Percentiles rank a stretch among this genome's conserved stretches.
phyloP scores from a whole-genome alignment of 2,888 invertebrate genomes.

The Hypena proboscidalis region DNA sequence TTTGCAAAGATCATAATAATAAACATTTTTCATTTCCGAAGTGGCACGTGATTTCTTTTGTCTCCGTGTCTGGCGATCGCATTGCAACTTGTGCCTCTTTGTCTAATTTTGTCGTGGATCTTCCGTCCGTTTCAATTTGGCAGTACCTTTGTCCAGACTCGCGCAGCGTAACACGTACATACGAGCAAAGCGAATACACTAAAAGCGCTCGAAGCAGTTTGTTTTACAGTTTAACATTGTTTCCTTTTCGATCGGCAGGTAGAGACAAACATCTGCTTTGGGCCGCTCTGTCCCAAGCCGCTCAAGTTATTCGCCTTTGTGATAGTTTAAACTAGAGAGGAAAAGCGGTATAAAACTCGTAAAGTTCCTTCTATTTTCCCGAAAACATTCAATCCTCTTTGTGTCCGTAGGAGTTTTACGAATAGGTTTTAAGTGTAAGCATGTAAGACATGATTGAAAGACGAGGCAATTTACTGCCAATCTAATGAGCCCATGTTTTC shows the following conservation, averaged over 20 bases:
- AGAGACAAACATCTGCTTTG: constrained; percentile 67
- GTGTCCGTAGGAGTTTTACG: background rate
- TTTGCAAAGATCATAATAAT: too few relatives aligned
- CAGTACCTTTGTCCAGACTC: constrained; percentile 49
- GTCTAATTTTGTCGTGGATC: constrained; percentile 42
- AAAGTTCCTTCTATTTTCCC: constrained; percentile 6
- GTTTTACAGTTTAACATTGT: constrained; percentile 79
- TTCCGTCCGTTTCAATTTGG: constrained; percentile 38
- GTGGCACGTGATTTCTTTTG: too few relatives aligned
- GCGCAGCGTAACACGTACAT: constrained; percentile 38
- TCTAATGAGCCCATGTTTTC: too few relatives aligned
- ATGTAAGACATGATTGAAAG: too few relatives aligned
- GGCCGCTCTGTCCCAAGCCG: constrained; percentile 50
- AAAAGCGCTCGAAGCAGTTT: constrained; percentile 66
- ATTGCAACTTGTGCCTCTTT: constrained; percentile 57
- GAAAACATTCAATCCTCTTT: background rate
- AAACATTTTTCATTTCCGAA: too few relatives aligned
- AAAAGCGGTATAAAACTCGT: constrained; percentile 17
- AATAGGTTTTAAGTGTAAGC: too few relatives aligned
- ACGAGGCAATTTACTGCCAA: too few relatives aligned
- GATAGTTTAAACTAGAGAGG: constrained; percentile 39
- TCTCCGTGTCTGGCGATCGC: background rate
- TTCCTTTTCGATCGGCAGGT: constrained; percentile 71
- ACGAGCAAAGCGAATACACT: constrained; percentile 41
- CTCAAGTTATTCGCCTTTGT: constrained; percentile 57